A percentile compares a stretch with the other conserved stretches of the same genome.
phyloP scores from a whole-genome alignment of 2,113 vertebrate genomes.

The Cygnus atratus region DNA sequence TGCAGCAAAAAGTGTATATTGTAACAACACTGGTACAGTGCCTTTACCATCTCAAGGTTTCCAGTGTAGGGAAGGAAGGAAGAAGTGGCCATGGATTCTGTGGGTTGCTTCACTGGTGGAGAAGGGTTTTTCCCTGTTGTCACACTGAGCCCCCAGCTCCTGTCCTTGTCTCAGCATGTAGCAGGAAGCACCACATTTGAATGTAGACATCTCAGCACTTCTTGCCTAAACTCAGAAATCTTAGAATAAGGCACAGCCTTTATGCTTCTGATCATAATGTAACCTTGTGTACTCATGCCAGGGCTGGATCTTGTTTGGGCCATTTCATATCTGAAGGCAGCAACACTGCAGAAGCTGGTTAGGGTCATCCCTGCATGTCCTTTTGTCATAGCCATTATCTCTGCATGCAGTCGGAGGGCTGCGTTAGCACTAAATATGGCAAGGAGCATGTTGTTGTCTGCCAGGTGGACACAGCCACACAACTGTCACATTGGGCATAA shows the following conservation, averaged over 20 bases:
- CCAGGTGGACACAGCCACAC: background rate
- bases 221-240: background rate
- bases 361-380: background rate
- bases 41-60: background rate
- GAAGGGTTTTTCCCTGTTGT: background rate
- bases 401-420: background rate
- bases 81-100: background rate
- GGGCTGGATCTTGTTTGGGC: background rate
- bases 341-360: background rate
- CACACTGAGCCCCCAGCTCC: background rate
- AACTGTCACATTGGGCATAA: background rate
- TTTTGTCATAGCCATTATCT: background rate
- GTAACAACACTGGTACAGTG: background rate
- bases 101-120: background rate
- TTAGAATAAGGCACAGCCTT: background rate
- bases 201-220: background rate
- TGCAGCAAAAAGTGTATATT: background rate
- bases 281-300: background rate
- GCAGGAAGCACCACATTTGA: rapidly evolving
- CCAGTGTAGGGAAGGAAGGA: background rate
- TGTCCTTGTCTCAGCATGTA: background rate
- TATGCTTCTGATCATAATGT: background rate
- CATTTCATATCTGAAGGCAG: background rate
- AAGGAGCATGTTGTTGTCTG: background rate
- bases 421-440: background rate